phyloP scores from a whole-genome alignment of 2,113 vertebrate species.

The Antechinus stuartii region DNA sequence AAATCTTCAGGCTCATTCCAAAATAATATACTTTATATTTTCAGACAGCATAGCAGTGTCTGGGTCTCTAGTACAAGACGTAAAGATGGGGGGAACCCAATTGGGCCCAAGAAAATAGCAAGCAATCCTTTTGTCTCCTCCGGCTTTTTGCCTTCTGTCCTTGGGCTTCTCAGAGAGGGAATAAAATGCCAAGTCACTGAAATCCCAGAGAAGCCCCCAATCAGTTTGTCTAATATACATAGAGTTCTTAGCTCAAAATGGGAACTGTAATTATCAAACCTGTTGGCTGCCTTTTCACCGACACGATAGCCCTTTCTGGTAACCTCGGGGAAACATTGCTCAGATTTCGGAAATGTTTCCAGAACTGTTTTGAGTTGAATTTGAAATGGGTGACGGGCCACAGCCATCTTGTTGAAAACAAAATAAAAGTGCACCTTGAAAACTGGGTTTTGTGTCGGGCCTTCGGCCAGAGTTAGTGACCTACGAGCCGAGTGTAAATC shows the following conservation, averaged over 20 bases:
- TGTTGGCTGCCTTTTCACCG: conserved; percentile 31
- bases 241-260: not conserved
- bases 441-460: not conserved
- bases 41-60: not conserved
- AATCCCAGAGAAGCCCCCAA: conserved; percentile 21
- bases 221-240: conserved; percentile 38
- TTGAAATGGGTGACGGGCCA: conserved; percentile 40
- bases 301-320: conserved; percentile 21
- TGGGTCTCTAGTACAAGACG: conserved; percentile 10
- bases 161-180: conserved; percentile 12
- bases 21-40: conserved; percentile 17
- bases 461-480: not conserved
- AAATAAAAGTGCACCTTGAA: conserved; percentile 41
- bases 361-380: conserved; percentile 40
- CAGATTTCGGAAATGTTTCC: conserved; percentile 35
- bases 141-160: not conserved
- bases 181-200: conserved; percentile 43
- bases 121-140: conserved; percentile 9
- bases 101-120: not conserved
- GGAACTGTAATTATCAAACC: conserved; percentile 42
- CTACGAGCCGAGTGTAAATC: conserved; percentile 27
- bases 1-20: conserved; percentile 30
- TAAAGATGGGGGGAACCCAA: not conserved
- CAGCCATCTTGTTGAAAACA: conserved; percentile 47
- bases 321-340: conserved; percentile 60